Percentiles rank a stretch among this genome's conserved stretches.
Evolutionary conservation across 2,888 invertebrate species (phyloP).

Genomic region (Apoderus coryli): DNA sequence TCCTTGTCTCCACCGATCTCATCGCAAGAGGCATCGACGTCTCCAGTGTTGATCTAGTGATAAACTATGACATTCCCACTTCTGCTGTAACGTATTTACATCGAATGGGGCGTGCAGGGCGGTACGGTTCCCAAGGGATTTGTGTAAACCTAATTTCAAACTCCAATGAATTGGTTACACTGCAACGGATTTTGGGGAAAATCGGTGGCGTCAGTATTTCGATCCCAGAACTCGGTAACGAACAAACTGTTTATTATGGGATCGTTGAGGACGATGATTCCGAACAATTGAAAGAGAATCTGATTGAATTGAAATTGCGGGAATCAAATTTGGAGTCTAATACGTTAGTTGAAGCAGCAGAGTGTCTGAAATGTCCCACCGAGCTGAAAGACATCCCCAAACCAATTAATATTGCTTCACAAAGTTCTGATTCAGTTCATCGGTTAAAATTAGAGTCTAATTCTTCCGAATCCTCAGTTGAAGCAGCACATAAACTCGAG

Average conservation of each 20-base stretch:
- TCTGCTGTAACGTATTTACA: constrained; percentile 80
- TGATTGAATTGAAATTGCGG: too few relatives aligned
- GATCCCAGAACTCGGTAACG: constrained; percentile 33
- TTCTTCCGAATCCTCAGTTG: too few relatives aligned
- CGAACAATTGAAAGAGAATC: too few relatives aligned
- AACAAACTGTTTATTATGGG: constrained; percentile 9
- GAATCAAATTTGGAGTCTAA: too few relatives aligned
- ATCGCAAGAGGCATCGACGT: constrained; percentile 91
- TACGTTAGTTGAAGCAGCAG: too few relatives aligned
- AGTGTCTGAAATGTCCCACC: too few relatives aligned
- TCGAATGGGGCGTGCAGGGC: constrained; percentile 87
- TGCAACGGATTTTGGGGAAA: constrained; percentile 41
- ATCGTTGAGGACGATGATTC: constrained; percentile 11
- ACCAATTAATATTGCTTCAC: too few relatives aligned
- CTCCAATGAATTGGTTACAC: constrained; percentile 45
- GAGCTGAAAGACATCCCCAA: too few relatives aligned
- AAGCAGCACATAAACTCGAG: too few relatives aligned
- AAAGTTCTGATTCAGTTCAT: too few relatives aligned
- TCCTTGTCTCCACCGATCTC: constrained; percentile 81
- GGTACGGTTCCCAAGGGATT: constrained; percentile 77
- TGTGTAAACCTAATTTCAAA: constrained; percentile 60
- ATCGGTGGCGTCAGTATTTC: constrained; percentile 40
- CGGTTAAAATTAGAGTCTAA: too few relatives aligned
- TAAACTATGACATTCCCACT: constrained; percentile 79
- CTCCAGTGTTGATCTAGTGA: constrained; percentile 79